These are phyloP conservation scores for Bothrops jararaca DNA, from an alignment of 2,113 vertebrate species.

Conservation along the genomic window DNA sequence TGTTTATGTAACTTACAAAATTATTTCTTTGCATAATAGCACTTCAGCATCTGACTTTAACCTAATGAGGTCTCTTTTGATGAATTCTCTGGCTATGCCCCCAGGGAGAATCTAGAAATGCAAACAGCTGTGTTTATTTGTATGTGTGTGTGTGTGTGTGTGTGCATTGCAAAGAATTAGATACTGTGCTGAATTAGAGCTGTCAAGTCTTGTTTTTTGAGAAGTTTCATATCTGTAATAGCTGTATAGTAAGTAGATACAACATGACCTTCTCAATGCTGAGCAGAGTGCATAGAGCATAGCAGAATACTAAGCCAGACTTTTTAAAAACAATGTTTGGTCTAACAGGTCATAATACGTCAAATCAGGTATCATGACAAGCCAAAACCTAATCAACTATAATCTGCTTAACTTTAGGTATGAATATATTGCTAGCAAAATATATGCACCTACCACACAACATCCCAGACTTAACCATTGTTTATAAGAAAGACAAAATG, in stretches of 20 bases:
- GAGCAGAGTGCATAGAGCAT: not conserved
- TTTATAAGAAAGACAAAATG: not conserved
- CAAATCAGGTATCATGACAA: not conserved
- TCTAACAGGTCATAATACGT: not conserved
- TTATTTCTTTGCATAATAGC: not conserved
- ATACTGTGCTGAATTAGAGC: not conserved
- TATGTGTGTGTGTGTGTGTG: not conserved
- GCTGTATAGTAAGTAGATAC: not conserved
- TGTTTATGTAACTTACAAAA: not conserved
- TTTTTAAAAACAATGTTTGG: not conserved
- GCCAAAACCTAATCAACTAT: not conserved
- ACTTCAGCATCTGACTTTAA: not conserved
- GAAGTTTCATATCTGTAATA: not conserved
- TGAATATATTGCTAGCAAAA: not conserved
- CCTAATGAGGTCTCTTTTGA: not conserved
- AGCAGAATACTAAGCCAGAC: not conserved
- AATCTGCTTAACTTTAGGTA: not conserved
- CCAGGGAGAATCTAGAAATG: not conserved
- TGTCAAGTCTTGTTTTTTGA: not conserved
- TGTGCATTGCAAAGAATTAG: not conserved
- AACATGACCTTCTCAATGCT: not conserved
- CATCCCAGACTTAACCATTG: not conserved
- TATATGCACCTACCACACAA: not conserved
- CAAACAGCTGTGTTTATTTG: not conserved
- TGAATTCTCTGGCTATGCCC: not conserved